phyloP scores from a whole-genome alignment of 2,113 vertebrate genomes.

The Dromaius novaehollandiae region DNA sequence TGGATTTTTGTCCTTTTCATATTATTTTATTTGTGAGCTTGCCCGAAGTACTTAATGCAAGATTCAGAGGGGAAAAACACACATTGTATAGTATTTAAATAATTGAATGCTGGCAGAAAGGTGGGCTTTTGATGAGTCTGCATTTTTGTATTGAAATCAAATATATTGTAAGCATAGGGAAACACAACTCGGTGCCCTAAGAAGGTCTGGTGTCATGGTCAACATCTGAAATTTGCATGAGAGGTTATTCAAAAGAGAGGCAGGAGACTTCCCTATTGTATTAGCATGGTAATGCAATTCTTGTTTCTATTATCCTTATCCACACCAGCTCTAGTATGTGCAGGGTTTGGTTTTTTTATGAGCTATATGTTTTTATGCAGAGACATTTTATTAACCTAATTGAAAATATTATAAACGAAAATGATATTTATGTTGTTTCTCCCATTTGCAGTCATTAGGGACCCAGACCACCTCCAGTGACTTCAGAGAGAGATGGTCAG shows the following conservation, averaged over 20 bases:
- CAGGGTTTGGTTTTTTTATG: constrained; percentile 17
- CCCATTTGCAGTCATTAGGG: constrained; percentile 47
- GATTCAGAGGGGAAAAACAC: neutral
- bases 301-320: constrained; percentile 34
- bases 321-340: neutral
- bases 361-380: constrained; percentile 36
- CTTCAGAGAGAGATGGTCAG: constrained; percentile 51
- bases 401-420: constrained; percentile 64
- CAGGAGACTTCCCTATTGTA: constrained; percentile 54
- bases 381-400: constrained; percentile 64
- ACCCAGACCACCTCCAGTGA: constrained; percentile 31
- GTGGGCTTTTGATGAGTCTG: constrained; percentile 58
- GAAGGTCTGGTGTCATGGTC: constrained; percentile 66
- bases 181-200: constrained; percentile 38
- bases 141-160: constrained; percentile 61
- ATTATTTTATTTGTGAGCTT: constrained; percentile 10
- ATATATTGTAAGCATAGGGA: constrained; percentile 53
- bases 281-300: constrained; percentile 61
- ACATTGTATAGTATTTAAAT: constrained; percentile 24
- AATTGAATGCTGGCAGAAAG: constrained; percentile 35
- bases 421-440: constrained; percentile 57
- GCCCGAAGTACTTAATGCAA: neutral
- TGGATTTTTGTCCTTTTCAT: neutral
- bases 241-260: constrained; percentile 55
- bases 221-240: constrained; percentile 62